Evolutionary conservation across 2,888 invertebrate genomes (phyloP).

Genomic region (Athalia cordata): DNA sequence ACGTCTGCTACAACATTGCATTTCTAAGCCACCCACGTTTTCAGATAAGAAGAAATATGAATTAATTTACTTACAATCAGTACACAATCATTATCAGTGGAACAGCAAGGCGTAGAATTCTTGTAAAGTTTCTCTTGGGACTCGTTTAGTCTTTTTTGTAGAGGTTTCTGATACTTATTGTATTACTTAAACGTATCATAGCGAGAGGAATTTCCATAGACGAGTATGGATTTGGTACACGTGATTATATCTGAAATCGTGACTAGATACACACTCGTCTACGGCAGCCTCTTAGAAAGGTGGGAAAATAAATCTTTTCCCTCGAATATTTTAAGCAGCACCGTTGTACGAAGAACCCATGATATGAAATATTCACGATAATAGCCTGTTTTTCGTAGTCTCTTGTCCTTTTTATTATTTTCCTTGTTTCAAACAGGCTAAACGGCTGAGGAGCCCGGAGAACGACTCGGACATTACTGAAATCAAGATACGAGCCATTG

Average conservation of each 20-base stretch:
- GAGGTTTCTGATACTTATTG: too few relatives aligned
- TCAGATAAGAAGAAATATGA: neutral
- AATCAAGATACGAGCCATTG: slow-evolving; percentile 54
- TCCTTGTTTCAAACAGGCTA: slow-evolving; percentile 53
- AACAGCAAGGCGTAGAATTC: too few relatives aligned
- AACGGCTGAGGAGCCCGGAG: slow-evolving; percentile 61
- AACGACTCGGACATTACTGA: slow-evolving; percentile 48
- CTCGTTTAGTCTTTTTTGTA: too few relatives aligned
- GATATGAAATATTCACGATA: neutral
- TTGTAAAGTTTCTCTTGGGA: too few relatives aligned
- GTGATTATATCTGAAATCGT: slow-evolving; percentile 76
- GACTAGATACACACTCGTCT: slow-evolving; percentile 95
- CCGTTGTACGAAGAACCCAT: neutral
- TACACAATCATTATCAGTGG: too few relatives aligned
- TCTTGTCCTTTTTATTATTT: too few relatives aligned
- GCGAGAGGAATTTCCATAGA: slow-evolving; percentile 82
- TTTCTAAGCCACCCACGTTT: neutral
- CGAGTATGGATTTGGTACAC: slow-evolving; percentile 89
- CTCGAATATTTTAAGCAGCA: neutral
- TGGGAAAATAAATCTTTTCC: neutral
- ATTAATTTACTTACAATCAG: neutral
- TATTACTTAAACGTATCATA: slow-evolving; percentile 39
- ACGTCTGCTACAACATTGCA: neutral
- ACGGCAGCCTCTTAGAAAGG: slow-evolving; percentile 75
- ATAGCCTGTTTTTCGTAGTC: too few relatives aligned